Conservation (phyloP, 1,140 invertebrate species). For the Heliconius congener region DNA sequence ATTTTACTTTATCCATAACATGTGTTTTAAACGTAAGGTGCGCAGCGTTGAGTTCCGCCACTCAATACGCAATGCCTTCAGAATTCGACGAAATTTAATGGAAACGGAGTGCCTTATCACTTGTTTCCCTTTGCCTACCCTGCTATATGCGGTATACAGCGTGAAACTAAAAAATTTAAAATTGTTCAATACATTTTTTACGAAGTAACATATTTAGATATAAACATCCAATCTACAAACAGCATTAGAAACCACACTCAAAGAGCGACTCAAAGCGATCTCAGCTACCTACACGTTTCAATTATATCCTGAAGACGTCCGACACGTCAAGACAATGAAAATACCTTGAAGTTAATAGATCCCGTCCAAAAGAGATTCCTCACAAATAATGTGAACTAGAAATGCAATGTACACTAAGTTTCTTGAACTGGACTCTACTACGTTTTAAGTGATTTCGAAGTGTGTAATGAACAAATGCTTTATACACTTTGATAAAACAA, state of each 20-base stretch:
- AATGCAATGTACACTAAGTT: neutral
- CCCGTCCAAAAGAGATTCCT: neutral
- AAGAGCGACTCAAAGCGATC: neutral
- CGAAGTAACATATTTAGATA: neutral
- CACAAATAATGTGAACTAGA: slow-evolving; percentile 6
- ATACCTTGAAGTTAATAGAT: neutral
- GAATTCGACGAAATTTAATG: too few relatives aligned
- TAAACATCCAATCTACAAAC: neutral
- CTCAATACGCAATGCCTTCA: too few relatives aligned
- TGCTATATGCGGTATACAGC: too few relatives aligned
- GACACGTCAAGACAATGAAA: neutral
- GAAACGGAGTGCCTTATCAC: too few relatives aligned
- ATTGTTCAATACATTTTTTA: too few relatives aligned
- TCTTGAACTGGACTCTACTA: neutral
- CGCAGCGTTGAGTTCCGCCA: too few relatives aligned
- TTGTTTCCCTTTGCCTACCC: too few relatives aligned
- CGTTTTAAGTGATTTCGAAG: neutral
- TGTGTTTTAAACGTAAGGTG: too few relatives aligned
- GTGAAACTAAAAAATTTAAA: too few relatives aligned
- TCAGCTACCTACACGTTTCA: neutral
- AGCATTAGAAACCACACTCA: neutral
- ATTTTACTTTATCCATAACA: too few relatives aligned
- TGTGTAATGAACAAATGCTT: too few relatives aligned
- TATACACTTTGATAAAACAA: too few relatives aligned
- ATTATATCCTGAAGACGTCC: neutral